Base-by-base conservation (phyloP, 2,888 invertebrate genomes). In the Melanotus villosus region DNA sequence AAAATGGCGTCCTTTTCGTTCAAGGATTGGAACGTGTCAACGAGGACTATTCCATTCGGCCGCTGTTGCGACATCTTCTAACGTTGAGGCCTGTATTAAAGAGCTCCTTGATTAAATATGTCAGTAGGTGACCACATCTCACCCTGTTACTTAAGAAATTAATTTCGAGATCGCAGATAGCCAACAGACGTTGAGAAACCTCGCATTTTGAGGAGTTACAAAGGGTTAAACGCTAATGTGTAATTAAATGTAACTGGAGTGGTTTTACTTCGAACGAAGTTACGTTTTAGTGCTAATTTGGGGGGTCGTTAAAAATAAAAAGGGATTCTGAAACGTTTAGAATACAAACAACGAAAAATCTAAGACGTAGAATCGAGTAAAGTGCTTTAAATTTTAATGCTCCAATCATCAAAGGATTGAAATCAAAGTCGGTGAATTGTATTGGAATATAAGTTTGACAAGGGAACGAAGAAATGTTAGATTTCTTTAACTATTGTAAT, bases 81-180 rank as follows among this genome's bases (percentile, higher is more conserved):
- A 32, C 41, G 54, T 47, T 26, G 47, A 59, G 59, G 57, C 47
- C 58, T 68, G 65, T 62, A 68, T 65, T 72, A 72, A 62, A 65
- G 68, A 65, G 62, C 56, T 62, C 43, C 64, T 52, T 68, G 67
- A 70, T 72, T 72, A 70, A 72, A 70, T 70, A 72, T 70, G 70
- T 72, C 65, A 70, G 52, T 60, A 57, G 65, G 69, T 70, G 68
- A 68, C 62, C 70, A 52, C 67, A 65, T 65, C 68, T 68, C 56
- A 54, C 57, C 59, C 34, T 34, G 66, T 68, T 57, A 68, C 65
- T 65, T 65, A 65, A 52, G 58, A 69, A 64, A 69, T 69, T 69
- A 69, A 69, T 65, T 69, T 69, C 12, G 58, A 26, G 38, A 34
- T 43, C 18, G 41, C 23, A 14, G 38, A 58, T 58, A 41, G 34